phyloP scores from a whole-genome alignment of 2,888 invertebrate species.

The Timema podura region DNA sequence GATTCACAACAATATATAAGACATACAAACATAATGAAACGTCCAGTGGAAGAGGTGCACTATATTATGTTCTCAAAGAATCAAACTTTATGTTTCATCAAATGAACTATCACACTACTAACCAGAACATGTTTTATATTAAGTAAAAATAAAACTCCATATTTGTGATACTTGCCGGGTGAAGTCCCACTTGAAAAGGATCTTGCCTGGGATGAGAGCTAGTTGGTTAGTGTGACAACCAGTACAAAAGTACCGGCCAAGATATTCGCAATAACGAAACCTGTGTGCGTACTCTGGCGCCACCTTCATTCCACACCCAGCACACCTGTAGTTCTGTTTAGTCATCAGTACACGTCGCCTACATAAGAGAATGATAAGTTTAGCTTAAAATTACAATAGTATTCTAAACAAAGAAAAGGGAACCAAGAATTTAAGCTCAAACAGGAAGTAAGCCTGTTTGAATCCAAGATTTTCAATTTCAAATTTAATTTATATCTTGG shows the following conservation, averaged over 20 bases:
- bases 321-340: slow-evolving; percentile 74
- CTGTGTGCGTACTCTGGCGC: slow-evolving; percentile 65
- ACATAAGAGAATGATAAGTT: slow-evolving; percentile 33
- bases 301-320: slow-evolving; percentile 80
- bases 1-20: no score
- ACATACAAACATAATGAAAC: no score
- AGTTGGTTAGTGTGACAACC: slow-evolving; percentile 78
- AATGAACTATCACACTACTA: no score
- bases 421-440: slow-evolving; percentile 17
- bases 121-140: no score
- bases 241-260: slow-evolving; percentile 81
- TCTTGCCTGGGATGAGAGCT: slow-evolving; percentile 64
- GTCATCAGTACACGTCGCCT: slow-evolving; percentile 62
- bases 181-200: slow-evolving; percentile 63
- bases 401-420: slow-evolving; percentile 21
- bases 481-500: no score
- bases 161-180: slow-evolving; percentile 44
- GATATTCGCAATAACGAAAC: slow-evolving; percentile 77
- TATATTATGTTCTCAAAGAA: no score
- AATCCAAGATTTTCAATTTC: neutral
- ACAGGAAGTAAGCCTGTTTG: neutral
- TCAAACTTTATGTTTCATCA: no score
- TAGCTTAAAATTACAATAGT: neutral
- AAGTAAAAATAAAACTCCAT: no score
- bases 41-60: no score